Evolutionary conservation across 2,113 vertebrate species (phyloP).

Genomic region (Bettongia penicillata): DNA sequence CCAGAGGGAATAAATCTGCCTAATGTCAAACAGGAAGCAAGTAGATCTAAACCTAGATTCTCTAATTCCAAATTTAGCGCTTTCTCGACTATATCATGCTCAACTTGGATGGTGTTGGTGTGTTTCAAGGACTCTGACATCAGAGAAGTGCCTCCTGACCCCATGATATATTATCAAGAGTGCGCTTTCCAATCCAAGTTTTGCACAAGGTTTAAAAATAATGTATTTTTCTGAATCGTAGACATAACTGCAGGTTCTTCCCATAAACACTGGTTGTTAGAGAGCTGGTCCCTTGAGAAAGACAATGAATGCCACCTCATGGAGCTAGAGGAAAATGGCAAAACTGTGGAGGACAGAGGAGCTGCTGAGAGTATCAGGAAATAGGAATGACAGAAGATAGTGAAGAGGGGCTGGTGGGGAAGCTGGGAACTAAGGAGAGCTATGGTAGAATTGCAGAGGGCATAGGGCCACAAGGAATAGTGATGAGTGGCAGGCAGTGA

Average conservation of each 20-base stretch:
- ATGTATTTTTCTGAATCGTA: not conserved
- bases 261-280: not conserved
- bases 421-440: not conserved
- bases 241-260: not conserved
- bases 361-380: not conserved
- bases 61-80: not conserved
- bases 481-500: not conserved
- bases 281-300: not conserved
- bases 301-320: not conserved
- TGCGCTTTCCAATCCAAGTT: not conserved
- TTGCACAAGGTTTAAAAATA: not conserved
- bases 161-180: not conserved
- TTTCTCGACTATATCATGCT: not conserved
- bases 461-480: not conserved
- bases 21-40: not conserved
- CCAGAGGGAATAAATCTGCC: not conserved
- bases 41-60: not conserved
- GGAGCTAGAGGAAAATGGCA: not conserved
- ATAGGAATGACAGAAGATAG: not conserved
- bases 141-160: not conserved
- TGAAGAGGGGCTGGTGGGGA: not conserved
- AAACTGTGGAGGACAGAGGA: not conserved
- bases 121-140: not conserved
- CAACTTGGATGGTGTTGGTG: not conserved
- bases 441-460: not conserved